These are phyloP conservation scores for Verasper variegatus DNA, from an alignment of 2,113 vertebrate genomes.

Conservation along the genomic window DNA sequence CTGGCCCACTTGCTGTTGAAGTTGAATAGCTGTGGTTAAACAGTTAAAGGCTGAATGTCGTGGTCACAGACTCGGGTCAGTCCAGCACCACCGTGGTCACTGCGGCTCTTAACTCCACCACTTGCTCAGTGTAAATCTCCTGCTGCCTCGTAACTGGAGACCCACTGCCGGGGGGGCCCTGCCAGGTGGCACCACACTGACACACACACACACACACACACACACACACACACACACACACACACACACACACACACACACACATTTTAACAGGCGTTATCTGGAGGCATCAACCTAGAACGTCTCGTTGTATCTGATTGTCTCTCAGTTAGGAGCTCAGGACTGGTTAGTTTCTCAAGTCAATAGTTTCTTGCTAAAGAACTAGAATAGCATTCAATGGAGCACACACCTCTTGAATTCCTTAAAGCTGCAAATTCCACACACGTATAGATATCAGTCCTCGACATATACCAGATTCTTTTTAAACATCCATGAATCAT, in stretches of 20 bases:
- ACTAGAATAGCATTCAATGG: too few relatives aligned
- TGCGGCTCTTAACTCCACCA: constrained; percentile 38
- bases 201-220: constrained; percentile 13
- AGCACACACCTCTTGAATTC: too few relatives aligned
- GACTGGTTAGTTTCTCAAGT: too few relatives aligned
- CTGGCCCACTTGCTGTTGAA: too few relatives aligned
- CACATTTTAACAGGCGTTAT: constrained; percentile 11
- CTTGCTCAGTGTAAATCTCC: constrained; percentile 66
- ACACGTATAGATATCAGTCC: too few relatives aligned
- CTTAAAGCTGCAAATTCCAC: too few relatives aligned
- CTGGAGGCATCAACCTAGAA: constrained; percentile 15
- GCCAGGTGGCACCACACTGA: constrained; percentile 59
- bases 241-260: constrained; percentile 16
- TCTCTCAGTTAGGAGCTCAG: too few relatives aligned
- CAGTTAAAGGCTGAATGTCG: constrained; percentile 49
- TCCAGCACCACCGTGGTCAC: constrained; percentile 14
- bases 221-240: constrained; percentile 35
- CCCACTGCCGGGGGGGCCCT: constrained; percentile 23
- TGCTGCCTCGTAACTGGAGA: constrained; percentile 66
- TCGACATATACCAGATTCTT: too few relatives aligned
- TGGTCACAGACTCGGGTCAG: constrained; percentile 18
- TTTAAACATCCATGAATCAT: too few relatives aligned
- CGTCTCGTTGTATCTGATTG: too few relatives aligned
- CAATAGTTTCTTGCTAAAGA: too few relatives aligned
- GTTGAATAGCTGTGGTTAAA: not conserved